Evolutionary conservation across 2,888 invertebrate genomes (phyloP), one percentile per base, ranked within the genome.

Genomic region (Platynereis dumerilii): DNA sequence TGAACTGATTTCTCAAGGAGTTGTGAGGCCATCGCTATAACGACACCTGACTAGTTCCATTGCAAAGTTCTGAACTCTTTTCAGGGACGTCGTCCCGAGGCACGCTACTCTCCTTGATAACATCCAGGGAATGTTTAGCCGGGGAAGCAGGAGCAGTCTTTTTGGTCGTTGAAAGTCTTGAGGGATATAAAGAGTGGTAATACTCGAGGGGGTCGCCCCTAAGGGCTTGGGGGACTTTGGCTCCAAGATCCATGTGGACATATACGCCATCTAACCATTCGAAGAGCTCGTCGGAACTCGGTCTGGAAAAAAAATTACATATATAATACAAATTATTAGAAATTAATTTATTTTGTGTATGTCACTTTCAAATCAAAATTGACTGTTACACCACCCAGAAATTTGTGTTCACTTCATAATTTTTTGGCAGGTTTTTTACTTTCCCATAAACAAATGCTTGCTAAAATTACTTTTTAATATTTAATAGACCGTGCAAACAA

Each of bases 171-270:
- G 48, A 53, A 34, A 48, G 42, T n/a, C 44, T 54, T 45, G 45
- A 60, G 52, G 60, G 34, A 7, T 5, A 7, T 22, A n/a, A 22
- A n/a, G n/a, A n/a, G 20, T n/a, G n/a, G n/a, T n/a, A n/a, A 20
- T 20, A 22, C 17, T 48, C 53, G 27, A 62, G 26, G 10, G 62
- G 62, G 57, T 68, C 66, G n/a, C 63, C 65, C 39, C 27, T 42
- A 39, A 68, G 63, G 24, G 42, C 64, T 29, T 26, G 27, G 5
- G 69, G 66, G 5, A 64, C 39, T 3, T 59, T 60, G 20, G 64
- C 34, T 3, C 66, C 66, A 7, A 64, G 42, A 63, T 68, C 67
- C 22, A 68, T 60, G 58, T 70, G 63, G 12, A 70, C 48, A 29
- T 48, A 39, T 20, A 68, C 45, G 22, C 48, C 60, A 5, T 63